phyloP scores from a whole-genome alignment of 2,113 vertebrate species.

The Hypomesus transpacificus region DNA sequence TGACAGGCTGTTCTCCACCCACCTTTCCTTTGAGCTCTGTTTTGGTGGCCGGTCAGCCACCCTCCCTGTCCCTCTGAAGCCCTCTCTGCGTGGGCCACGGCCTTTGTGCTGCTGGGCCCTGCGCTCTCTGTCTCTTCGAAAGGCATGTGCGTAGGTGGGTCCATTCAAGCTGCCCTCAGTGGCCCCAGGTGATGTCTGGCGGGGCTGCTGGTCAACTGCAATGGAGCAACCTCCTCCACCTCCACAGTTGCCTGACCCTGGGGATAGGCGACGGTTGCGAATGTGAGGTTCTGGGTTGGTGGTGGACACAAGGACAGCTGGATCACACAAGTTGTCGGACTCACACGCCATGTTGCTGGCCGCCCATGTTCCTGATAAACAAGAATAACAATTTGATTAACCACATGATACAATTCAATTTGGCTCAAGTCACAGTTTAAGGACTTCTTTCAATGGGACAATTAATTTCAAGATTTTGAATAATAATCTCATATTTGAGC shows the following conservation, averaged over 20 bases:
- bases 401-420: too few species aligned
- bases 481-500: too few species aligned
- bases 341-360: conserved; percentile 71
- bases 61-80: conserved; percentile 37
- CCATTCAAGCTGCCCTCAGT: conserved; percentile 33
- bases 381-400: too few species aligned
- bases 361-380: conserved; percentile 74
- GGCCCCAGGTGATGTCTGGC: conserved; percentile 46
- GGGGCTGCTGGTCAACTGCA: conserved; percentile 48
- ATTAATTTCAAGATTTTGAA: too few species aligned
- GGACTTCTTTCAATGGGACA: too few species aligned
- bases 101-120: conserved; percentile 60
- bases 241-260: conserved; percentile 69
- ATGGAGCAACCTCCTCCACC: conserved; percentile 67
- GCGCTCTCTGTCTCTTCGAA: conserved; percentile 64
- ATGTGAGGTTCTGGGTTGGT: conserved; percentile 76
- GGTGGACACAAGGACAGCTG: conserved; percentile 66
- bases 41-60: conserved; percentile 51
- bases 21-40: conserved; percentile 61
- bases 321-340: conserved; percentile 70
- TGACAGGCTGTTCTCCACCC: conserved; percentile 74
- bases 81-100: conserved; percentile 60
- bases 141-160: conserved; percentile 39
- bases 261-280: conserved; percentile 77
- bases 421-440: too few species aligned